Conservation (phyloP, 2,888 invertebrate genomes). For the Eugnorisma glareosa region DNA sequence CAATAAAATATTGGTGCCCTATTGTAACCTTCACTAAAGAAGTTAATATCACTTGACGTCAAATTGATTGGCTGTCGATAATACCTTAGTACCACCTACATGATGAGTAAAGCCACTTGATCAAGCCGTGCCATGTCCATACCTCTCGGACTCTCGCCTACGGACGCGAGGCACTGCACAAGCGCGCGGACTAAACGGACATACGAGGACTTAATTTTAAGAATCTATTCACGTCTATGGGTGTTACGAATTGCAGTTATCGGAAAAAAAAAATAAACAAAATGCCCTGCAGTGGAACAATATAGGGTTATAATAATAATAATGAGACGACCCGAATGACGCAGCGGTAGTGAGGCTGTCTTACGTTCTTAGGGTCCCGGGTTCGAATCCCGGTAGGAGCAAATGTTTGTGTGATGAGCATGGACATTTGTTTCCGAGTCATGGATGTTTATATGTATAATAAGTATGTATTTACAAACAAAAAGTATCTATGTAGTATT, state of each 20-base stretch:
- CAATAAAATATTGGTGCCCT: neutral
- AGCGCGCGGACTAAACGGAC: neutral
- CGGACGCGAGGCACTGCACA: neutral
- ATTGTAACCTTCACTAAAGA: neutral
- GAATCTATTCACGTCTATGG: neutral
- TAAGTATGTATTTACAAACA: no score
- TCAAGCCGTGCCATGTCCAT: slow-evolving; percentile 56
- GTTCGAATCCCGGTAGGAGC: no score
- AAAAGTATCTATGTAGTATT: no score
- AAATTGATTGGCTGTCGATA: slow-evolving; percentile 27
- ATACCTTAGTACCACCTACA: slow-evolving; percentile 15
- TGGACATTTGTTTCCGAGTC: no score
- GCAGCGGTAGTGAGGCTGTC: no score
- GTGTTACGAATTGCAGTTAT: neutral
- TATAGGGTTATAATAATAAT: no score
- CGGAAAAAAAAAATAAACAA: neutral
- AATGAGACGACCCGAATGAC: no score
- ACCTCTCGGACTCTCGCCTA: slow-evolving; percentile 46
- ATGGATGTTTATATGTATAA: no score
- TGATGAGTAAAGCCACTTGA: slow-evolving; percentile 41
- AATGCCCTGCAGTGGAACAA: no score
- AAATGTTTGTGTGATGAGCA: no score
- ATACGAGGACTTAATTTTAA: neutral
- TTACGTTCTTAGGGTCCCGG: no score
- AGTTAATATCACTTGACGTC: slow-evolving; percentile 41